Evolutionary conservation across 2,888 invertebrate genomes (phyloP), one percentile per base, ranked within the genome.

Genomic region (Drosophila bunnanda): DNA sequence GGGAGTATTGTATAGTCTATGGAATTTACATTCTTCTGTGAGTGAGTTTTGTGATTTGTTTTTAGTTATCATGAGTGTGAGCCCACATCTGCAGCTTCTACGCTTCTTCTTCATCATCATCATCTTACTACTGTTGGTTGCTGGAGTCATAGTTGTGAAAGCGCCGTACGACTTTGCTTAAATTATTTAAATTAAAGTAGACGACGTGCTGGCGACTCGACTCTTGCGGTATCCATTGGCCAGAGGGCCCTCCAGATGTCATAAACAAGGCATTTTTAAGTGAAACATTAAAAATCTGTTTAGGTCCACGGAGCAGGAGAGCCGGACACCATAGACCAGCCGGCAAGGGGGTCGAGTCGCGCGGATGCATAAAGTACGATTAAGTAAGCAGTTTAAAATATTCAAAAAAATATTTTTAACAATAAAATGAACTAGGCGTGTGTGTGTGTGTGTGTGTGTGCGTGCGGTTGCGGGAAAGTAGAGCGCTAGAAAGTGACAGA

Each of bases 251-350:
- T 67, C 77, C 77, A 43, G 50, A 58, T 72, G 82, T 75, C 73
- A 73, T 79, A 84, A 85, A 88, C 86, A 80, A 76, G 55, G 69
- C 69, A 85, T 85, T 82, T 84, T 89, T 89, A 88, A 84, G 67
- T 56, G 34, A 32, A 65, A 25, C 15, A 79, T 89, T 81, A 84
- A 89, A 84, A 89, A 84, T 89, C 79, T 39, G 82, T 84, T 84
- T 78, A 76, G 75, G 43, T 57, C 34, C 80, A 87, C 61, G 68
- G 48, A 50, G 53, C 64, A 69, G 60, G 48, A 30, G 70, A 54
- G 57, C 43, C 61, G 30, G 32, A 41, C 56, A n/a, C 53, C 73
- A 53, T 20, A 41, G 46, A 64, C 43, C 48, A 65, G 70, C 39
- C 69, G 62, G 54, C 71, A 71, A 85, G 75, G 52, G 48, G 41